Evolutionary conservation across 2,888 invertebrate species (phyloP), one percentile per base, ranked within the genome.

Genomic region (Callyntrura sp.): DNA sequence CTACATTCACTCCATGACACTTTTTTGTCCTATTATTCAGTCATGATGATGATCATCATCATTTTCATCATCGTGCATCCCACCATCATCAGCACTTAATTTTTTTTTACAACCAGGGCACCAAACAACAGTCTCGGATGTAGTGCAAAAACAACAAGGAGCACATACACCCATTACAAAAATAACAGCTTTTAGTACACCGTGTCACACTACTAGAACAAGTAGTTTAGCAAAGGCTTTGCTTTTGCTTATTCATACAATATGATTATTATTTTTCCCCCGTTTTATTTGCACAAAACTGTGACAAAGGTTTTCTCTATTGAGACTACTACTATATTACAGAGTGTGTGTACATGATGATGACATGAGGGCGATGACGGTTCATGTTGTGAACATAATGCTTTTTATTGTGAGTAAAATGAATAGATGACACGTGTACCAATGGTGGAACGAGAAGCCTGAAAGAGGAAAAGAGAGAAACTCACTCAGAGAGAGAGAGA

Each of bases 81-180:
- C 62, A 51, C n/a, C 51, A 35, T 51, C 51, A 62, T 62, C 62
- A 62, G 25, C 65, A 65, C 65, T 65, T 28, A 28, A 65, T 25
- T 23, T 28, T 60, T n/a, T 65, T 65, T 17, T 60, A 60, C 17
- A n/a, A 65, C 28, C 12, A 28, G 14, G 1, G 28, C 12, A 35
- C 65, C 25, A 65, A 25, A 65, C 11, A 28, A 23, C 12, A 60
- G 23, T 4, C 2, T 35, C 35, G 35, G 35, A 35, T 35, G 35
- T 35, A 35, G 35, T 35, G 35, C 35, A 35, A 35, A 35, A 35
- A 35, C 35, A 35, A 35, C 35, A 35, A 35, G 3, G 35, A 65
- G 14, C 65, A 65, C 28, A 65, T 65, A 65, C 14, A 65, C 28
- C 65, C 11, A 65, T 65, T 65, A 65, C 65, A 25, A 65, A 65